Percentiles rank a stretch among this genome's conserved stretches.
phyloP scores from a whole-genome alignment of 2,797 vertebrate genomes.

The Chromobotia macracanthus region DNA sequence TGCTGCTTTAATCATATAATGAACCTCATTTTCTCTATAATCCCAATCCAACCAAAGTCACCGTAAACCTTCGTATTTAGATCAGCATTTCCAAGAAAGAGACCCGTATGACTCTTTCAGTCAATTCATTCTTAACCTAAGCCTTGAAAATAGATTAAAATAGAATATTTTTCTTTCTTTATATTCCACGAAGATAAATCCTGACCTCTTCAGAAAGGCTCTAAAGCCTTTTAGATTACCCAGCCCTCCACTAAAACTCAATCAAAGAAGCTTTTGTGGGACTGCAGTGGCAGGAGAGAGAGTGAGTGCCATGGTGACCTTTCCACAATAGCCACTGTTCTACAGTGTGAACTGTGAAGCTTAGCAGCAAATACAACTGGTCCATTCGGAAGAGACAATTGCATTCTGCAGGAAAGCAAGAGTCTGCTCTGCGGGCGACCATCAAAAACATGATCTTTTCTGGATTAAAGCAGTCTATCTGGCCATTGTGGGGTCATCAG shows the following conservation, averaged over 20 bases:
- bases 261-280: slow-evolving; percentile 64
- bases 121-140: slow-evolving; percentile 12
- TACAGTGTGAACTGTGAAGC: slow-evolving; percentile 57
- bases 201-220: slow-evolving; percentile 58
- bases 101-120: neutral
- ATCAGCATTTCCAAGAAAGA: neutral
- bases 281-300: slow-evolving; percentile 46
- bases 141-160: slow-evolving; percentile 35
- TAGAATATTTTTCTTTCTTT: slow-evolving; percentile 24
- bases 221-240: slow-evolving; percentile 57
- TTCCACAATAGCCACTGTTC: slow-evolving; percentile 56
- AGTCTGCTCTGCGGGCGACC: slow-evolving; percentile 49
- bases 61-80: slow-evolving; percentile 7
- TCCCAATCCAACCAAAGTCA: neutral
- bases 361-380: slow-evolving; percentile 49
- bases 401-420: slow-evolving; percentile 48
- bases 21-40: neutral
- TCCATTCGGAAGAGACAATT: slow-evolving; percentile 52
- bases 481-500: slow-evolving; percentile 49
- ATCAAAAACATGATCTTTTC: slow-evolving; percentile 50
- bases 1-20: neutral
- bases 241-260: slow-evolving; percentile 59
- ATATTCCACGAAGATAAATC: slow-evolving; percentile 49
- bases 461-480: slow-evolving; percentile 44
- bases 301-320: slow-evolving; percentile 52